phyloP scores from a whole-genome alignment of 2,113 vertebrate species.

The Vombatus ursinus region DNA sequence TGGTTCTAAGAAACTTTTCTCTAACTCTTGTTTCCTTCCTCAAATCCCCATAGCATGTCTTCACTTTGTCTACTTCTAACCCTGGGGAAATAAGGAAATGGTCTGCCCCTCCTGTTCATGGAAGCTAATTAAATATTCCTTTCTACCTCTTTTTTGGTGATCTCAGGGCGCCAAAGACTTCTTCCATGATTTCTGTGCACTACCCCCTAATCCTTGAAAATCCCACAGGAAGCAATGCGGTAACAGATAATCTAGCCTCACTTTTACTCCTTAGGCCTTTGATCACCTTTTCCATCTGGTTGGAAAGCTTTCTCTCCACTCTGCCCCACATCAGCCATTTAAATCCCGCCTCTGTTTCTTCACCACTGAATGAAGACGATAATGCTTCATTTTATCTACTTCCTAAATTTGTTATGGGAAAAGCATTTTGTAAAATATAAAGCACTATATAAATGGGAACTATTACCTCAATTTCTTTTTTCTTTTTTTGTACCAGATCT shows the following conservation, averaged over 20 bases:
- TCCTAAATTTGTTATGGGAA: neutral
- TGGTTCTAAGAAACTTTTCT: too few species aligned
- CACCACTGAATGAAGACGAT: neutral
- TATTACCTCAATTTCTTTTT: neutral
- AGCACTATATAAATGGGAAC: neutral
- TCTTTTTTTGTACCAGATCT: neutral
- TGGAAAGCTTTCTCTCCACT: neutral
- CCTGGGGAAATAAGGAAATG: neutral
- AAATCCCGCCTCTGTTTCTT: neutral
- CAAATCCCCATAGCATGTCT: slow-evolving; percentile 4
- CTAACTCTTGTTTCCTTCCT: neutral
- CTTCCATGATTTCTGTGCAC: neutral
- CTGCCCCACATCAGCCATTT: neutral
- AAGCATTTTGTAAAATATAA: neutral
- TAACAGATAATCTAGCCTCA: neutral
- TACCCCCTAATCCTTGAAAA: neutral
- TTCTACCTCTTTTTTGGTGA: neutral
- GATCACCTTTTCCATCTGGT: neutral
- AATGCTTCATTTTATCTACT: neutral
- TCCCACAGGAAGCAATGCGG: neutral
- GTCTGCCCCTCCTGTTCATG: neutral
- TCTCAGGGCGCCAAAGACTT: neutral
- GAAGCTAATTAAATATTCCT: slow-evolving; percentile 8
- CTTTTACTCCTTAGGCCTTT: neutral
- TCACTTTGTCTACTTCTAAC: neutral